Conservation (phyloP, 2,797 vertebrate species). For the Epinephelus coioides region DNA sequence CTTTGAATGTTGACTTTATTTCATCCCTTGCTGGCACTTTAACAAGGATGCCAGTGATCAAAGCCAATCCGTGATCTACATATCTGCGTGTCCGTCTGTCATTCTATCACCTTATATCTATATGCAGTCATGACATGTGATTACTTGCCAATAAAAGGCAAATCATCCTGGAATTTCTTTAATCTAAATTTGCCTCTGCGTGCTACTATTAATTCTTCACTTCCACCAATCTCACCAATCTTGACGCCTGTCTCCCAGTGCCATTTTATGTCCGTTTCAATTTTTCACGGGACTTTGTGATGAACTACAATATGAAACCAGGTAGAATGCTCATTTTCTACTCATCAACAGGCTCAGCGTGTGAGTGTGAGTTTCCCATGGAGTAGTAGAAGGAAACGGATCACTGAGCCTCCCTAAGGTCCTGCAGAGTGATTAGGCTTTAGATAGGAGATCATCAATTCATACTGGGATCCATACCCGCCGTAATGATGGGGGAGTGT, state of each 20-base stretch:
- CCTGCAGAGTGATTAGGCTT: slow-evolving; percentile 83
- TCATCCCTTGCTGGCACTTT: slow-evolving; percentile 6
- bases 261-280: slow-evolving; percentile 73
- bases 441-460: slow-evolving; percentile 87
- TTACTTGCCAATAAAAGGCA: slow-evolving; percentile 64
- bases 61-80: slow-evolving; percentile 30
- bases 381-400: slow-evolving; percentile 78
- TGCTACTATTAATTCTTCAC: slow-evolving; percentile 72
- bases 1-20: background rate
- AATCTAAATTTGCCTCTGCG: slow-evolving; percentile 62
- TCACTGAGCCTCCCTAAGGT: slow-evolving; percentile 81
- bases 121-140: slow-evolving; percentile 58
- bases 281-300: slow-evolving; percentile 73
- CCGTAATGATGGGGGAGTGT: slow-evolving; percentile 74
- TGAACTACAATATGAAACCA: slow-evolving; percentile 76
- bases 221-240: slow-evolving; percentile 64
- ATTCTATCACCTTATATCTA: slow-evolving; percentile 43
- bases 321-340: slow-evolving; percentile 82
- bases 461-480: slow-evolving; percentile 82
- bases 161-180: slow-evolving; percentile 65
- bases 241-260: slow-evolving; percentile 60
- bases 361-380: slow-evolving; percentile 71
- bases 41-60: slow-evolving; percentile 27
- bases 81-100: slow-evolving; percentile 29
- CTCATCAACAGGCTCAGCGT: slow-evolving; percentile 81